phyloP scores from a whole-genome alignment of 2,888 invertebrate species.

The Leptothorax acervorum region DNA sequence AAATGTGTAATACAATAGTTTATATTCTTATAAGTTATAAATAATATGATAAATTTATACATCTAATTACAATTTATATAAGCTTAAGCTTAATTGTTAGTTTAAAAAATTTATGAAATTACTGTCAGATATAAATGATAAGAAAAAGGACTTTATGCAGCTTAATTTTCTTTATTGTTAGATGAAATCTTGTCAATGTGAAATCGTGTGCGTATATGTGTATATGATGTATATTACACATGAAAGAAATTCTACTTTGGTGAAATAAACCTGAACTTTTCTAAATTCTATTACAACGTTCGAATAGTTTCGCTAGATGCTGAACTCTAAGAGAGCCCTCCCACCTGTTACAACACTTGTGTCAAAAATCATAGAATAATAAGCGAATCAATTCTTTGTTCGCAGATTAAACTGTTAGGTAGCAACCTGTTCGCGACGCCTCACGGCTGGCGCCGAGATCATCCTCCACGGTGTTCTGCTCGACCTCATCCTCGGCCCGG shows the following conservation, averaged over 20 bases:
- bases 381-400: background rate
- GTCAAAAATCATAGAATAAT: background rate
- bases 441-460: conserved; percentile 95
- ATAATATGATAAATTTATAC: background rate
- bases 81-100: too few species aligned
- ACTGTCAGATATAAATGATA: conserved; percentile 22
- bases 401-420: background rate
- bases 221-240: too few species aligned
- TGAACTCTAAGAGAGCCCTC: background rate
- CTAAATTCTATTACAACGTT: background rate
- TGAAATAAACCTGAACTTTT: background rate
- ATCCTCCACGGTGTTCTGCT: conserved; percentile 88
- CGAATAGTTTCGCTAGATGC: background rate
- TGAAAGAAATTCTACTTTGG: background rate
- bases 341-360: conserved; percentile 26
- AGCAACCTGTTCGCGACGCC: conserved; percentile 94
- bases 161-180: background rate
- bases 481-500: conserved; percentile 85
- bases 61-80: too few species aligned
- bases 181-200: background rate
- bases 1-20: background rate
- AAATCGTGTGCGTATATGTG: too few species aligned
- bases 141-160: background rate
- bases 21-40: background rate
- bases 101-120: background rate